Base-by-base conservation (phyloP, 2,888 invertebrate species). In the Balanococcus diminutus region DNA sequence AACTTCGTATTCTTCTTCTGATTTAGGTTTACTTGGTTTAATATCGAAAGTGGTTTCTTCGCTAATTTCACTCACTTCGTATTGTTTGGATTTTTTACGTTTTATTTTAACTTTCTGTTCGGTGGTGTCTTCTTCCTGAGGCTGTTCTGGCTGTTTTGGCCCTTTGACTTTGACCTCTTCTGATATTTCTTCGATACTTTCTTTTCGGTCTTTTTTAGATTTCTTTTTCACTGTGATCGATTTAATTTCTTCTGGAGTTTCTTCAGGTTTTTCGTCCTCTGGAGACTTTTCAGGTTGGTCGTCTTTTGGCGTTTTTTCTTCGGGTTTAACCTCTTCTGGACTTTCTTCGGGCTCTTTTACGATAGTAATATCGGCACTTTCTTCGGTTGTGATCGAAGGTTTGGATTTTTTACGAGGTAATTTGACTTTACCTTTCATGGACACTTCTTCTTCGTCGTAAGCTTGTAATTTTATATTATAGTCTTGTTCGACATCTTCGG, bases 401-500 rank as follows among this genome's bases (percentile, higher is more conserved):
- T 14, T 81, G 28, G 42, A 82, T 75, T 82, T 79, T 79, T 56
- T 46, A 39, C 86, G 61, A n/a, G 81, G 42, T 36, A 96, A 89
- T 90, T 94, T 95, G 0, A 96, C 94, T 90, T 95, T 96, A 87
- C 95, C 95, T 1, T 95, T 94, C 94, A 96, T 94, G 8, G 95
- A 95, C 88, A 96, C 94, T 90, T 96, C 96, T 91, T 96, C 96
- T 90, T 96, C 96, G 56, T 95, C 95, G 89, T 96, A 96, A 0
- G 95, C 94, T 90, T 96, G 94, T 87, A 96, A 90, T 11, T 95
- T 94, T 88, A 96, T 96, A 90, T 94, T 96, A 89, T 96, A 96
- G 90, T 96, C 96, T 91, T 96, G 96, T 89, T 96, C 96, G 16
- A 96, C 95, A 88, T 96, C 95, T 91, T 96, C 96, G 90, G 95